Conservation (phyloP, 2,888 invertebrate genomes). For the Lydus trimaculatus region DNA sequence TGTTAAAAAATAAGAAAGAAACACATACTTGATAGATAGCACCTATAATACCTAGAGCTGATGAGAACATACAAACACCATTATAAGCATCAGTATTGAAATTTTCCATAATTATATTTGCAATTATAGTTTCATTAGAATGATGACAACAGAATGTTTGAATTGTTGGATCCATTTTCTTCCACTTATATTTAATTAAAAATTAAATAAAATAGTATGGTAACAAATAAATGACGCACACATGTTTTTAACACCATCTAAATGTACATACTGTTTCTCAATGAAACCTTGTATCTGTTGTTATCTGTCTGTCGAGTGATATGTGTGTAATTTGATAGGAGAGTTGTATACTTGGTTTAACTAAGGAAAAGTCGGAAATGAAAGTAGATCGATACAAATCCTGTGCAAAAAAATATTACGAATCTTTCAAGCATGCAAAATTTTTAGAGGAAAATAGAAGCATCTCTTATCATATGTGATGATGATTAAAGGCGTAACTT, state of each 20-base stretch:
- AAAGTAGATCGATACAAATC: no score
- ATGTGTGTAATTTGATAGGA: constrained; percentile 1
- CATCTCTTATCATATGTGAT: no score
- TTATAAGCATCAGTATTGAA: constrained; percentile 80
- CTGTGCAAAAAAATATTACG: no score
- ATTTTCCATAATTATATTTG: constrained; percentile 72
- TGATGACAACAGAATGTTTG: constrained; percentile 83
- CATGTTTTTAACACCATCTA: neutral
- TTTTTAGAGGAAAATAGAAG: no score
- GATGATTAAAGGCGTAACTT: no score
- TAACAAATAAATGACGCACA: neutral
- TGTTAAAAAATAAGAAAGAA: neutral
- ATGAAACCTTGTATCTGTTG: constrained; percentile 1
- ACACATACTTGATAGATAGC: constrained; percentile 76
- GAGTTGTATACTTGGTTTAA: neutral
- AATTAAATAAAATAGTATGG: neutral
- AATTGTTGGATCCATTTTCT: constrained; percentile 83
- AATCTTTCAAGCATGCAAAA: no score
- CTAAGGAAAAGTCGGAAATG: no score
- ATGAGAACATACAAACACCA: constrained; percentile 75
- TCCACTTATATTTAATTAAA: neutral
- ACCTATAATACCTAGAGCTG: constrained; percentile 76
- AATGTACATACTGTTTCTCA: neutral
- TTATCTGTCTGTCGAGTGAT: neutral
- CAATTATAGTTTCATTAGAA: constrained; percentile 69